Base-by-base conservation (phyloP, 1,140 invertebrate genomes). In the Lethocerus indicus region DNA sequence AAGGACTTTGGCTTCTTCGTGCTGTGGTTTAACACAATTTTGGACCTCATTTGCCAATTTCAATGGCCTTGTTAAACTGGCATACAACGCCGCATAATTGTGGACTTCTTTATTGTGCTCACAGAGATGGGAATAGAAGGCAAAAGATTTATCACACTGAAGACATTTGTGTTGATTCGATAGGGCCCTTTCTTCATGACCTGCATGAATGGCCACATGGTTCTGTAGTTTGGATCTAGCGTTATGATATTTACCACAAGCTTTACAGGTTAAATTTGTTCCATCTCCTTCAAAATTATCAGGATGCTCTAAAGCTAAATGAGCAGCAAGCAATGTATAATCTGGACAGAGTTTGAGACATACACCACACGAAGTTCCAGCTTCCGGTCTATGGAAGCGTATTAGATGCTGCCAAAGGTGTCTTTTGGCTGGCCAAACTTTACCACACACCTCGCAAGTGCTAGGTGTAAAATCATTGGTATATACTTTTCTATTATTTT, bases 391-490 rank as follows among this genome's bases (percentile, higher is more conserved):
- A 58, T 77, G 74, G 53, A 72, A 74, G 7, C 74, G 60, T 26
- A 76, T 76, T 20, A 76, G 60, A 57, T 77, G 74, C 55, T 76
- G 74, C 74, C 74, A 77, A 0, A 75, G 57, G 53, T 75, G 73
- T 53, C 74, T 74, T 51, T 74, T 74, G 0, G 71, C 72, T 0
- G 73, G 71, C 72, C 72, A 77, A 18, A 67, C 68, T 57, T 76
- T 77, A 1, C 67, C 67, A 50, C 74, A 77, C 1, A 75, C 69
- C 47, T 74, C 72, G 52, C 74, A 77, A 0, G 63, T 23, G 20
- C 52, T 56, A 1, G 52, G 47, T 2, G 42, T 32, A 24, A 47
- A 39, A 35, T 56, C 53, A 23, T 52, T 49, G 13, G 41, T 41
- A 46, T 57, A 59, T 12, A 57, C 56, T 39, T 53, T 55, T 12